Conservation (phyloP, 2,797 vertebrate species). For the Phalloptychus januarius region DNA sequence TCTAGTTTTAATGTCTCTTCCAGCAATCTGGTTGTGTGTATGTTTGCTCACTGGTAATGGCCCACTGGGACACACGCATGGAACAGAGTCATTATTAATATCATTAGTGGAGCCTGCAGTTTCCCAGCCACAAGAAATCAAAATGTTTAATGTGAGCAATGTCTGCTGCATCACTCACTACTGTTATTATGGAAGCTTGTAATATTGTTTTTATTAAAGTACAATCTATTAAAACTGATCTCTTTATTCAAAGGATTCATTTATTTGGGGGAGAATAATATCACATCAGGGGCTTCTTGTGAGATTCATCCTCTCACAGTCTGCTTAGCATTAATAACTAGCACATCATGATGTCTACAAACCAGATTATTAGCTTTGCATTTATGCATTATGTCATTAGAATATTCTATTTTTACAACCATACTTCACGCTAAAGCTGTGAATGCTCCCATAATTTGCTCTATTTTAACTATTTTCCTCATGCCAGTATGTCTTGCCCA, state of each 20-base stretch:
- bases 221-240: conserved; percentile 20
- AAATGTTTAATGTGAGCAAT: conserved; percentile 8
- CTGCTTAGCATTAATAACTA: conserved; percentile 44
- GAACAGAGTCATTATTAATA: conserved; percentile 18
- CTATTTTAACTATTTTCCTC: background rate
- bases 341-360: conserved; percentile 33
- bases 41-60: conserved; percentile 10
- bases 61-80: conserved; percentile 11
- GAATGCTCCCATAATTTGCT: background rate
- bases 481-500: background rate
- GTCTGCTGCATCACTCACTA: background rate
- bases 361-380: conserved; percentile 27
- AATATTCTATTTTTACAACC: background rate
- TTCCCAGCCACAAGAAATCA: conserved; percentile 3
- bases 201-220: conserved; percentile 3
- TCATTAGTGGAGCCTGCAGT: conserved; percentile 8
- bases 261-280: conserved; percentile 27
- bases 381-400: conserved; percentile 18
- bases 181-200: conserved; percentile 9
- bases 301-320: conserved; percentile 33
- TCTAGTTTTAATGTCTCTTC: conserved; percentile 4
- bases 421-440: background rate
- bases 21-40: conserved; percentile 7
- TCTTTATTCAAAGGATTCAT: conserved; percentile 7
- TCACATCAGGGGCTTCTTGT: conserved; percentile 27